phyloP scores from a whole-genome alignment of 2,888 invertebrate genomes.

The Dysmachus trigonus region DNA sequence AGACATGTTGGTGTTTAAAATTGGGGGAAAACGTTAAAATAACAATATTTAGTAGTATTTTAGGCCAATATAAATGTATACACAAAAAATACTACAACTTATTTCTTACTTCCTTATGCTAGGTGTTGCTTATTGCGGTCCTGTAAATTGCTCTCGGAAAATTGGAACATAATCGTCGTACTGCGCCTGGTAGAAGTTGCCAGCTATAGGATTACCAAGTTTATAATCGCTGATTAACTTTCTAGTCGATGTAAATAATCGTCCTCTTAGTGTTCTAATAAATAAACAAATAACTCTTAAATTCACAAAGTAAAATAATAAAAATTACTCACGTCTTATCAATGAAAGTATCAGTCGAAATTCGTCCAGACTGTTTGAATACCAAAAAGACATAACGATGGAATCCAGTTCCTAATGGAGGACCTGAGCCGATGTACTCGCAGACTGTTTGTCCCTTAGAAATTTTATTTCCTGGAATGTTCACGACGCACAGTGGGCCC shows the following conservation, averaged over 20 bases:
- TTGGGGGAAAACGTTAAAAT: too few species aligned
- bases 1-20: too few species aligned
- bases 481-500: too few species aligned
- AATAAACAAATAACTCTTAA: background rate
- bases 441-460: slow-evolving; percentile 75
- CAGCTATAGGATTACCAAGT: slow-evolving; percentile 79
- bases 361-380: slow-evolving; percentile 71
- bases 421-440: slow-evolving; percentile 81
- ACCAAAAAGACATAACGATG: slow-evolving; percentile 80
- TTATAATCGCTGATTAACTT: slow-evolving; percentile 78
- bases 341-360: background rate
- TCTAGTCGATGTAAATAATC: slow-evolving; percentile 68
- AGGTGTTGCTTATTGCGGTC: too few species aligned
- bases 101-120: too few species aligned
- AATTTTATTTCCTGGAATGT: slow-evolving; percentile 77
- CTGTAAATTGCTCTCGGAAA: too few species aligned
- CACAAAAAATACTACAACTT: too few species aligned
- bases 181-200: slow-evolving; percentile 82
- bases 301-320: background rate
- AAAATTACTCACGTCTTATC: slow-evolving; percentile 7
- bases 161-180: slow-evolving; percentile 82
- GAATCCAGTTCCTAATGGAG: slow-evolving; percentile 75
- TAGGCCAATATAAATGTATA: too few species aligned
- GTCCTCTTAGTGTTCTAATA: slow-evolving; percentile 46
- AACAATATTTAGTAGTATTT: too few species aligned